phyloP scores from a whole-genome alignment of 2,888 invertebrate species.

The Atherix ibis region DNA sequence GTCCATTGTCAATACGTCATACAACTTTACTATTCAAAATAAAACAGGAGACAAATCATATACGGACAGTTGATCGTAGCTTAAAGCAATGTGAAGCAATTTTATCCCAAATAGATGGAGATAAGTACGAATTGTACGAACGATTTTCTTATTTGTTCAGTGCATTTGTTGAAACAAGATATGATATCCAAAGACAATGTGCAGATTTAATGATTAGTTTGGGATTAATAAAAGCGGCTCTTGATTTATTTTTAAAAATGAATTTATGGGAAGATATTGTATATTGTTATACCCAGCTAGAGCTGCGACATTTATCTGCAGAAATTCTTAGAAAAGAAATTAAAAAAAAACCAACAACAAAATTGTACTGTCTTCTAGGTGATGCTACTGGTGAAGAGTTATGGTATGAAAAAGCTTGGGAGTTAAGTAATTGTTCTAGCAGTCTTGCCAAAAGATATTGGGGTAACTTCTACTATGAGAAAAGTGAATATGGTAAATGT shows the following conservation, averaged over 20 bases:
- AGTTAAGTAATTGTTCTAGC: conserved; percentile 63
- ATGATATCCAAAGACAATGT: conserved; percentile 60
- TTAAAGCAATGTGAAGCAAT: conserved; percentile 74
- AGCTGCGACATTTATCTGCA: conserved; percentile 79
- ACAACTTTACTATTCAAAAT: conserved; percentile 62
- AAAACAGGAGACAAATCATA: conserved; percentile 56
- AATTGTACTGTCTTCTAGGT: conserved; percentile 82
- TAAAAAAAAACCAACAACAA: conserved; percentile 61
- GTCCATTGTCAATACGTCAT: conserved; percentile 62
- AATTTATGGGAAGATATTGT: conserved; percentile 88
- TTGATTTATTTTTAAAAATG: conserved; percentile 59
- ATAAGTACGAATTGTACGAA: conserved; percentile 14
- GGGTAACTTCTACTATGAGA: conserved; percentile 62
- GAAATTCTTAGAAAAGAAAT: conserved; percentile 72
- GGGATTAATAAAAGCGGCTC: conserved; percentile 70
- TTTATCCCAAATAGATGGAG: conserved; percentile 38
- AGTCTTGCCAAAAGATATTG: conserved; percentile 78
- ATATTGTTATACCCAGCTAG: conserved; percentile 71
- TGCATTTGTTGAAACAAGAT: conserved; percentile 52
- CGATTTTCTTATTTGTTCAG: conserved; percentile 53
- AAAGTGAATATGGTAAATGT: conserved; percentile 60
- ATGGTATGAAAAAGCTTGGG: conserved; percentile 84
- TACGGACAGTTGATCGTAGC: conserved; percentile 73
- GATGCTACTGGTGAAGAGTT: conserved; percentile 64
- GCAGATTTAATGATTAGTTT: conserved; percentile 65